Percentiles rank a stretch among this genome's conserved stretches.
These are phyloP conservation scores for Vollenhovia emeryi DNA, from an alignment of 1,140 invertebrate species.

Conservation along the genomic window DNA sequence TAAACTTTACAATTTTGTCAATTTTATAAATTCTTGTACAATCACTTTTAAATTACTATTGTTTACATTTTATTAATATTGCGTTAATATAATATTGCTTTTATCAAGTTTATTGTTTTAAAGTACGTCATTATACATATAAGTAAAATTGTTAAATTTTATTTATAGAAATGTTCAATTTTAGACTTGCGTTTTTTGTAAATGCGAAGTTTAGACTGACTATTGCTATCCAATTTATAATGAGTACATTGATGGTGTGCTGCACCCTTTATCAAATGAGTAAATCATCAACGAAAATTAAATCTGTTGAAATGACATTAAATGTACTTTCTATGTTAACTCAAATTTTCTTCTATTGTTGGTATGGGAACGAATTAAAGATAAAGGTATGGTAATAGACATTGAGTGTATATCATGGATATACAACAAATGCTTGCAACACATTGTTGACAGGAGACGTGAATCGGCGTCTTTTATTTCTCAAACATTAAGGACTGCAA, in stretches of 20 bases:
- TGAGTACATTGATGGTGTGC: constrained; percentile 47
- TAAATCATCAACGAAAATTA: constrained; percentile 80
- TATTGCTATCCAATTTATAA: constrained; percentile 53
- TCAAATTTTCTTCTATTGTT: constrained; percentile 85
- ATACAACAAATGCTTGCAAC: too few relatives aligned
- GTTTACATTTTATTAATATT: too few relatives aligned
- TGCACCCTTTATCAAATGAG: constrained; percentile 52
- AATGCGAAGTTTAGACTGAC: constrained; percentile 52
- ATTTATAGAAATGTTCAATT: too few relatives aligned
- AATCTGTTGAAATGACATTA: constrained; percentile 35
- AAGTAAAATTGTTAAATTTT: constrained; percentile 18
- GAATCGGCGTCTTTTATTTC: too few relatives aligned
- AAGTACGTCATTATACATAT: neutral
- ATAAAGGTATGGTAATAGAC: constrained; percentile 29
- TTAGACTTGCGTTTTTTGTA: constrained; percentile 44
- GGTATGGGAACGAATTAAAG: constrained; percentile 86
- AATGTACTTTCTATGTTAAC: constrained; percentile 49
- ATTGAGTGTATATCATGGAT: neutral
- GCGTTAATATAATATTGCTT: neutral
- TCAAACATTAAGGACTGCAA: too few relatives aligned
- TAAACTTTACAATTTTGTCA: neutral
- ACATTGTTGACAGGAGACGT: too few relatives aligned
- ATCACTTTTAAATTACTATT: neutral
- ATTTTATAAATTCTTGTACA: neutral
- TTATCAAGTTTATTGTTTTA: neutral